phyloP scores from a whole-genome alignment of 2,888 invertebrate species.

The Drosophila koepferae region DNA sequence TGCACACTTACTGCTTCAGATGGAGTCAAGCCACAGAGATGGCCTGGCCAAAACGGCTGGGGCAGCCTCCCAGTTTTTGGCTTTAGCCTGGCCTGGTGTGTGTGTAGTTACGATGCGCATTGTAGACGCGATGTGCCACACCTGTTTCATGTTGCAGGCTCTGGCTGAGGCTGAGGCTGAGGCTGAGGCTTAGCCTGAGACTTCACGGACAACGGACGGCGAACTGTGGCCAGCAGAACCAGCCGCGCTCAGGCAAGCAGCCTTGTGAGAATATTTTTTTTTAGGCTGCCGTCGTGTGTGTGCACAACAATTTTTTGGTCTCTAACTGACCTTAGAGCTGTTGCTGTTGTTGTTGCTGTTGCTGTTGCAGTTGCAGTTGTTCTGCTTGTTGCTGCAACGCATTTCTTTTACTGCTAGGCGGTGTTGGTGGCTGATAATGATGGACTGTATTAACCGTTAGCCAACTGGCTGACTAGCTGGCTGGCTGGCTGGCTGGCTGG shows the following conservation, averaged over 20 bases:
- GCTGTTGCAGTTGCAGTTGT: conserved; percentile 36
- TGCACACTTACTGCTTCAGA: conserved; percentile 55
- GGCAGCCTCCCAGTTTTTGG: conserved; percentile 72
- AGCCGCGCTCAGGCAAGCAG: conserved; percentile 47
- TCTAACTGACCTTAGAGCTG: conserved; percentile 73
- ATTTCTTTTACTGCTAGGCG: conserved; percentile 70
- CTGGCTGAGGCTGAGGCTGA: conserved; percentile 40
- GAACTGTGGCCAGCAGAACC: conserved; percentile 36
- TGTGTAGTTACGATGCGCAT: conserved; percentile 57
- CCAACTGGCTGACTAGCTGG: conserved; percentile 36
- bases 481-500: conserved; percentile 30
- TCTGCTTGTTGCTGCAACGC: conserved; percentile 55
- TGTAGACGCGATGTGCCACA: conserved; percentile 74
- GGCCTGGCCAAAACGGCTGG: conserved; percentile 75
- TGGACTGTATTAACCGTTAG: conserved; percentile 83
- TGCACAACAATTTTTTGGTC: conserved; percentile 76
- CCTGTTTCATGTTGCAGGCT: conserved; percentile 79
- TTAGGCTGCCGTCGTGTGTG: conserved; percentile 33
- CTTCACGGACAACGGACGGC: conserved; percentile 32
- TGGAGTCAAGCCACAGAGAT: conserved; percentile 58
- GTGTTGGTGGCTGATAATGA: conserved; percentile 76
- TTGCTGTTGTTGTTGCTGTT: conserved; percentile 20
- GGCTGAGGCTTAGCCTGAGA: conserved; percentile 32
- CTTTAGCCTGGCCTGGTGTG: conserved; percentile 18
- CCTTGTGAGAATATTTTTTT: conserved; percentile 76